A percentile compares a stretch with the other conserved stretches of the same genome.
Conservation (phyloP, 92 coral and sea anemone genomes). For the Ricordea florida region DNA sequence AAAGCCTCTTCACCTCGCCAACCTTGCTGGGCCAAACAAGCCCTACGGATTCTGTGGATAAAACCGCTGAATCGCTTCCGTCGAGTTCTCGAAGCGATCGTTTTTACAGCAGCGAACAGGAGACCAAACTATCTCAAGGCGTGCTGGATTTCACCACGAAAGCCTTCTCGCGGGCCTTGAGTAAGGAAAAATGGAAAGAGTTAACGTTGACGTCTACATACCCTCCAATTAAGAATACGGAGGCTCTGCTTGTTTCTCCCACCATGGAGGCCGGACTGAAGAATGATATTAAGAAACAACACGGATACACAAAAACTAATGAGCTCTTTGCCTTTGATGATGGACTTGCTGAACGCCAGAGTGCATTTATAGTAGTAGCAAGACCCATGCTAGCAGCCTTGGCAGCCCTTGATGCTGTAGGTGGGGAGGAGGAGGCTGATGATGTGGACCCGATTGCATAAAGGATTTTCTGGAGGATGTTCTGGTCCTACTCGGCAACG, state of each 20-base stretch:
- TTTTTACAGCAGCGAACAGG: too few relatives aligned
- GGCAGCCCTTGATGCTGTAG: slow-evolving; percentile 32
- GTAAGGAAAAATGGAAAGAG: slow-evolving; percentile 32
- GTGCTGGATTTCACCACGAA: slow-evolving; percentile 7
- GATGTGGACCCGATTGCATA: slow-evolving; percentile 34
- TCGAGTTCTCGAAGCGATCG: too few relatives aligned
- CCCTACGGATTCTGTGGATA: neutral
- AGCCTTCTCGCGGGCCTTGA: slow-evolving; percentile 31
- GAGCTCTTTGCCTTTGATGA: slow-evolving; percentile 55
- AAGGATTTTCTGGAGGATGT: slow-evolving; percentile 52
- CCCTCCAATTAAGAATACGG: too few relatives aligned
- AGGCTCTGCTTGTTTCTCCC: too few relatives aligned
- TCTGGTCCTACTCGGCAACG: slow-evolving; percentile 45
- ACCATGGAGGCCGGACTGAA: slow-evolving; percentile 58
- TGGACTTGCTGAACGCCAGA: slow-evolving; percentile 38
- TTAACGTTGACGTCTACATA: slow-evolving; percentile 11
- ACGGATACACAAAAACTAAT: slow-evolving; percentile 46
- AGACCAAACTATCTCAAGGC: slow-evolving; percentile 3
- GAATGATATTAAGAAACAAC: slow-evolving; percentile 19
- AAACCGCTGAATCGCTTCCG: too few relatives aligned
- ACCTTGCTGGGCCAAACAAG: neutral
- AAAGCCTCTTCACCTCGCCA: neutral
- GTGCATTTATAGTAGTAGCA: neutral
- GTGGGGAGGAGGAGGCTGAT: too few relatives aligned
- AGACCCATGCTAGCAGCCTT: slow-evolving; percentile 54